Base-by-base conservation (phyloP, 1,140 invertebrate genomes). In the Popillia japonica region DNA sequence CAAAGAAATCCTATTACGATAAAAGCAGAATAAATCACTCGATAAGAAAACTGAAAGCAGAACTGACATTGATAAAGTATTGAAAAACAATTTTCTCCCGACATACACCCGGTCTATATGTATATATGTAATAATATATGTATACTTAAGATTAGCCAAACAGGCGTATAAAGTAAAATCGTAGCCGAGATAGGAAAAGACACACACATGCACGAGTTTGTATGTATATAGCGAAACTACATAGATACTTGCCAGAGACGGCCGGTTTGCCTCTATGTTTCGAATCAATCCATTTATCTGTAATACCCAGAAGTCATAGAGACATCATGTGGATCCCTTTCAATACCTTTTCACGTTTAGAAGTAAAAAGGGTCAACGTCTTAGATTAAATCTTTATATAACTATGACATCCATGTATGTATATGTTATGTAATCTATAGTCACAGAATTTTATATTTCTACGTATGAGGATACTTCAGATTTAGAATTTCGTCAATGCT, bases 261-360 rank as follows among this genome's bases (percentile, higher is more conserved):
- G 17, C 6, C 14, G 48, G n/a, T 55, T n/a, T 55, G 14, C 14
- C 48, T 17, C 48, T 14, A 17, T 17, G 48, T 55, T 55, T 55
- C 11, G 14, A 55, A 55, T 55, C 48, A 55, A 55, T 55, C 48
- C 48, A 55, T 55, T 55, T 55, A 55, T 55, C 48, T 55, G 6
- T 55, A 55, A 55, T 55, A 17, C 48, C 48, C 48, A 55, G 48
- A 55, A 55, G 48, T 55, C 48, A 17, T 55, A 55, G 48, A 55
- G 48, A 55, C 48, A 55, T 55, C 48, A 14, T n/a, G 11, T 17
- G 6, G 17, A 55, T n/a, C 48, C 48, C 17, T 55, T 17, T n/a
- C 48, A n/a, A 55, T 55, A 17, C 14, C 48, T 14, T 55, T 55
- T 55, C n/a, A 17, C 48, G 11, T 55, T 17, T 55, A 55, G 48